Evolutionary conservation across 2,113 vertebrate species (phyloP).

Genomic region (Hippopotamus amphibius): DNA sequence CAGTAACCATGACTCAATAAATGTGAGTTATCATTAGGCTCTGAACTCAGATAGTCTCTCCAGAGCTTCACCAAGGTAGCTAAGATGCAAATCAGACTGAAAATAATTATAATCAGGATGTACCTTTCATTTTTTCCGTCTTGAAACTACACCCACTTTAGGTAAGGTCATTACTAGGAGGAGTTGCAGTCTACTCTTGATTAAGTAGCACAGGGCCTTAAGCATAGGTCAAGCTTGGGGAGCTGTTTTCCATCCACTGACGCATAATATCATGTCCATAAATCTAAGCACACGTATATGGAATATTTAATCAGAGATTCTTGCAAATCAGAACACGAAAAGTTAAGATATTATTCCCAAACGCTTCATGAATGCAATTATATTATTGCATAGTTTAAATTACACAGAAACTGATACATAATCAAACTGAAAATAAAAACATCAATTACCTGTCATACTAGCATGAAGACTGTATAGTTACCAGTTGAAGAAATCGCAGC

Average conservation of each 20-base stretch:
- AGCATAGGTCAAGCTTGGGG: neutral
- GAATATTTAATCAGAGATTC: neutral
- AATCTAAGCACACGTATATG: neutral
- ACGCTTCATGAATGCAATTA: neutral
- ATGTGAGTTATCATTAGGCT: neutral
- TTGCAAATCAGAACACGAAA: neutral
- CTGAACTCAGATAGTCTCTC: neutral
- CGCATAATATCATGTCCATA: neutral
- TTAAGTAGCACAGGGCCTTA: neutral
- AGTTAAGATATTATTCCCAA: neutral
- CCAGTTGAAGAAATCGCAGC: neutral
- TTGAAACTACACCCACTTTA: neutral
- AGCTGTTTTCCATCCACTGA: neutral
- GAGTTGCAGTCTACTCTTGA: neutral
- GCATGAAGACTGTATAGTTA: neutral
- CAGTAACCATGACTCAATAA: neutral
- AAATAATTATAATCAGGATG: neutral
- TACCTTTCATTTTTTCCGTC: neutral
- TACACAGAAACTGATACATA: neutral
- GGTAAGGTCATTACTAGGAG: neutral
- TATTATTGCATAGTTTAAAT: neutral
- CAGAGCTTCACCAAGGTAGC: neutral
- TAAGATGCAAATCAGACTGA: neutral
- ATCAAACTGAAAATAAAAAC: slow-evolving; percentile 16
- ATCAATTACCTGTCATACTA: neutral